Base-by-base conservation (phyloP, 2,113 vertebrate genomes). In the Eptesicus fuscus region DNA sequence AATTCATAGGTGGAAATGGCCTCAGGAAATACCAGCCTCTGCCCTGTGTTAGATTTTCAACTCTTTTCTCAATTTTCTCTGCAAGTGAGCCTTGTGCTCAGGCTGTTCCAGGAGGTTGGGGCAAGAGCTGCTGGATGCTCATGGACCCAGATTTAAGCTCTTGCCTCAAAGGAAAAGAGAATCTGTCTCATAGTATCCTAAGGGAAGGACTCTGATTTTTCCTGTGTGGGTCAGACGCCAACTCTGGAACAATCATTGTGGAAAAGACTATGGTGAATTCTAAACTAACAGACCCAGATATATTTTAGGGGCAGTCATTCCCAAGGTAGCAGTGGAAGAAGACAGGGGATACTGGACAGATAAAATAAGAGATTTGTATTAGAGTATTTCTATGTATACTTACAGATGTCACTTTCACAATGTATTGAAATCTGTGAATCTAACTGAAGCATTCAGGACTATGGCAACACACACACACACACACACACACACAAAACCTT, bases 401-500 rank as follows among this genome's bases (percentile, higher is more conserved):
- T 40, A 51, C 23, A 23, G 9, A 59, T 78, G n/a, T 78, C 23
- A 79, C 30, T 96, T 94, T 95, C 37, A 63, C 16, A 88, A 40
- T 87, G 25, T 80, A 88, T 40, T 67, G 53, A 97, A 97, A 96
- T 63, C 40, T 0, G 28, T 92, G 5, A 73, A 94, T 91, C 7
- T 70, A 49, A n/a, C 9, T 82, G 44, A 30, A 13, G 35, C 40
- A 90, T 0, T 87, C 84, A 84, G 0, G 96, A n/a, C 42, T 92
- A 35, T 78, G 92, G 61, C n/a, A 88, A 53, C 59, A 76, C 92
- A 86, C 85, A 71, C 87, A 88, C 23, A 49, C 11, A 65, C 42
- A 35, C 14, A 49, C 14, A 47, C 2, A 5, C 14, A 63, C 42
- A n/a, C 14, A 47, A 9, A 35, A 0, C 7, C 56, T 32, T 94